Evolutionary conservation across 1,140 invertebrate species (phyloP), one percentile per base, ranked within the genome.

Genomic region (Glossosoma conforme): DNA sequence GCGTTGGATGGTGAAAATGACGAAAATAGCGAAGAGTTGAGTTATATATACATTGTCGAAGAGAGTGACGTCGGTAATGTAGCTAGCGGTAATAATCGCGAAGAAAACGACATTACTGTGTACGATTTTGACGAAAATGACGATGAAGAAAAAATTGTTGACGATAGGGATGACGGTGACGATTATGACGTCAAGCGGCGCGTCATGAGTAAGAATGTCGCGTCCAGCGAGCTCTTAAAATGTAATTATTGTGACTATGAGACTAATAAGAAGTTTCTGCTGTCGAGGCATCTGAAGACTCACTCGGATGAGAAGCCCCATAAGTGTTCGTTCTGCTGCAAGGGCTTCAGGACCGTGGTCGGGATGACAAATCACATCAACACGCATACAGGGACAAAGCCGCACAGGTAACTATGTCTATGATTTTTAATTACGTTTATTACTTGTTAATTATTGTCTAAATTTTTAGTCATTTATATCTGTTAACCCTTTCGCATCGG

Each of bases 191-290:
- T 19, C 13, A 38, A 40, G 9, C 20, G 15, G 9, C 19, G 17
- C 6, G 19, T 37, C 5, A 82, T 85, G 61, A 86, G 86, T 64
- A 82, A 79, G 8, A 82, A 85, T n/a, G n/a, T n/a, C 61, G 79
- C 78, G 1, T 77, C 82, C 9, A 77, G 81, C 2, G 81, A 84
- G 66, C 78, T 82, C 36, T 84, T 87, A 61, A 85, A 88, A 78
- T 95, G 92, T 65, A 86, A 85, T 57, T 91, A 91, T 61, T 96
- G 92, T 67, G 88, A 89, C 62, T 95, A 95, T 64, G 90, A 87
- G 1, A 90, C 86, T 66, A 83, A 86, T 1, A 94, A 94, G 68
- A 76, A 87, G 66, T 81, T 62, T 64, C 69, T 94, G 4, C 67
- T 96, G 13, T 85, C 87, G 1, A 76, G 91, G 0, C 92, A 96